These are phyloP conservation scores for Tigriopus californicus DNA, from an alignment of 2,888 invertebrate species.

Conservation along the genomic window DNA sequence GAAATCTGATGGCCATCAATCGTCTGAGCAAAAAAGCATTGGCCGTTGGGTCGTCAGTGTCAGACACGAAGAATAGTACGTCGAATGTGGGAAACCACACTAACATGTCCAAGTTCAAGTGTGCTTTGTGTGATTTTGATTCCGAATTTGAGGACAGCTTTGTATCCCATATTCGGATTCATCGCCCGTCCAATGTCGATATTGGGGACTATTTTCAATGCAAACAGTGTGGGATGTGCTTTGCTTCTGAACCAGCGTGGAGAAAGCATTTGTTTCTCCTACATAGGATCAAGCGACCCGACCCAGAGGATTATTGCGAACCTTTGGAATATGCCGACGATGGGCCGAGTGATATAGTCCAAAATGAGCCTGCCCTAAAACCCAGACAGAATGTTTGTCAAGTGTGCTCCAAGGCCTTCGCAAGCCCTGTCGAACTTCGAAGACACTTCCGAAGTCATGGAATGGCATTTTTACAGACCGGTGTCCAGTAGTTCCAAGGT, in stretches of 20 bases:
- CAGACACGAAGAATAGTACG: background rate
- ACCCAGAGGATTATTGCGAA: background rate
- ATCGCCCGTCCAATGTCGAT: background rate
- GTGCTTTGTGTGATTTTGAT: constrained; percentile 2
- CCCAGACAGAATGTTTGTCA: background rate
- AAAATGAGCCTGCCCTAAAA: background rate
- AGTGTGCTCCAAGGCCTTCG: background rate
- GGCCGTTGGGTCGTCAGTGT: background rate
- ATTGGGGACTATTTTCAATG: background rate
- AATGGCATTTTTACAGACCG: background rate
- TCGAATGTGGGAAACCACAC: background rate
- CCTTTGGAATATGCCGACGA: background rate
- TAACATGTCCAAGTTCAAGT: background rate
- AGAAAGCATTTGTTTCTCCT: constrained; percentile 8
- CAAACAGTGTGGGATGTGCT: constrained; percentile 9
- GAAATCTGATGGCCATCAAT: background rate
- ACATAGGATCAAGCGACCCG: constrained; percentile 8
- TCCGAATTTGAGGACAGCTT: background rate
- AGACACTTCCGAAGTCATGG: constrained; percentile 6
- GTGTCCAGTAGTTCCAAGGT: too few species aligned
- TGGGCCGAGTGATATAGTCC: background rate
- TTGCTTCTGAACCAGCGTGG: constrained; percentile 11
- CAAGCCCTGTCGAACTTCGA: background rate
- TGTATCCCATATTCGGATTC: background rate
- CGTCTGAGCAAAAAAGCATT: background rate